These are phyloP conservation scores for Zhuqinia jingwanae DNA, from an alignment of 2,888 invertebrate species.

Conservation along the genomic window DNA sequence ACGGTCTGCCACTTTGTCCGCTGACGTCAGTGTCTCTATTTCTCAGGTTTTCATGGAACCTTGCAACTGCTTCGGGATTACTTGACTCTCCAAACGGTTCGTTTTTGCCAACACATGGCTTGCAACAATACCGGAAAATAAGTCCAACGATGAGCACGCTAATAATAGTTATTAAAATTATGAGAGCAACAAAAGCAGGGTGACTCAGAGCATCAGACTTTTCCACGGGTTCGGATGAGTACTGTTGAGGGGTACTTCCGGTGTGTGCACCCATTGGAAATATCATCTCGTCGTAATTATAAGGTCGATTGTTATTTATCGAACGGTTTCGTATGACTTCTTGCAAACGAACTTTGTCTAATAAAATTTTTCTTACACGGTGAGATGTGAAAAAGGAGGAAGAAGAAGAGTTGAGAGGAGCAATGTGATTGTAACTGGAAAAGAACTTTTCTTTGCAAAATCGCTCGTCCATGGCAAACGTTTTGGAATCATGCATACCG, in stretches of 20 bases:
- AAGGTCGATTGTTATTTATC: slow-evolving; percentile 30
- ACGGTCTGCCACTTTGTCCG: background rate
- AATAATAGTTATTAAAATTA: slow-evolving; percentile 65
- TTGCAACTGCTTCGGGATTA: slow-evolving; percentile 66
- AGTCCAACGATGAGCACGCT: slow-evolving; percentile 69
- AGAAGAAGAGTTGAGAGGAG: no score
- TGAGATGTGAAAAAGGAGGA: background rate
- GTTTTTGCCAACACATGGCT: slow-evolving; percentile 66
- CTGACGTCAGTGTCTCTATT: slow-evolving; percentile 6
- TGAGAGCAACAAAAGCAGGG: slow-evolving; percentile 63
- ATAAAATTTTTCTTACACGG: background rate
- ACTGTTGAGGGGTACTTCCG: background rate
- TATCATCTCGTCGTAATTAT: slow-evolving; percentile 46
- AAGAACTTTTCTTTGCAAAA: slow-evolving; percentile 47
- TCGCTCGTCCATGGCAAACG: slow-evolving; percentile 65
- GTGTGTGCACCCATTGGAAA: slow-evolving; percentile 1
- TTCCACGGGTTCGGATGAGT: slow-evolving; percentile 17
- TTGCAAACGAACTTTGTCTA: slow-evolving; percentile 32
- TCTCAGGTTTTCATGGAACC: slow-evolving; percentile 62
- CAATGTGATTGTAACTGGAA: no score
- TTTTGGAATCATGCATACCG: slow-evolving; percentile 59
- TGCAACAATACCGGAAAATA: slow-evolving; percentile 70
- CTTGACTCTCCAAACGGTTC: slow-evolving; percentile 55
- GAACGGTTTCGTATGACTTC: slow-evolving; percentile 40
- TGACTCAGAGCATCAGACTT: slow-evolving; percentile 33